Evolutionary conservation across 2,797 vertebrate species (phyloP).

Genomic region (Thamnophis elegans): DNA sequence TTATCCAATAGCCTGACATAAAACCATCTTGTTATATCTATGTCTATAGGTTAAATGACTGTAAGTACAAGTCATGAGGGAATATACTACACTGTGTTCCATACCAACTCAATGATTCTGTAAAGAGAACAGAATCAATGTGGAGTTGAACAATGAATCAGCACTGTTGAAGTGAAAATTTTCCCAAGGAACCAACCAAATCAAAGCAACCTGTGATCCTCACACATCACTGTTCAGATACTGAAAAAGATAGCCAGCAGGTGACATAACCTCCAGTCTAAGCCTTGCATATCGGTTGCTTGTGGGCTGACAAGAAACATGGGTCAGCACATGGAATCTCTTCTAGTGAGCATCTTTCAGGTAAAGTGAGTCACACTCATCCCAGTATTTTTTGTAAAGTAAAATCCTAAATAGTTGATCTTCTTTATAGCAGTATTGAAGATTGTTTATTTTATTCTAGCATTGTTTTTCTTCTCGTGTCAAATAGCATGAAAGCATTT

Average conservation of each 20-base stretch:
- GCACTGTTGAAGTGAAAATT: neutral
- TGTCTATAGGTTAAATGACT: neutral
- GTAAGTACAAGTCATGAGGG: neutral
- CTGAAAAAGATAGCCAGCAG: neutral
- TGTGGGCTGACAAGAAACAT: neutral
- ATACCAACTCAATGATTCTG: neutral
- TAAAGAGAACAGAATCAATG: neutral
- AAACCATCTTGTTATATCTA: neutral
- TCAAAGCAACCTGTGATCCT: neutral
- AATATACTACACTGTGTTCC: neutral
- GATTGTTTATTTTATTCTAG: neutral
- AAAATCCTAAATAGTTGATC: neutral
- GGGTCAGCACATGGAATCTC: neutral
- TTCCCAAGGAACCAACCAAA: neutral
- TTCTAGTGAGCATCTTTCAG: neutral
- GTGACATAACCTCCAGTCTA: neutral
- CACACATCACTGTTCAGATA: neutral
- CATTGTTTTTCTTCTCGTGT: neutral
- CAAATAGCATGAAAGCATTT: neutral
- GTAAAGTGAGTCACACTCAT: neutral
- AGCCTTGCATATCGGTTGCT: neutral
- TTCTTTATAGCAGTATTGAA: neutral
- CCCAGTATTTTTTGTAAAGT: neutral
- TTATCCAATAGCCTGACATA: neutral
- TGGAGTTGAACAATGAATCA: neutral